These are phyloP conservation scores for Apaloderma vittatum DNA, from an alignment of 2,113 vertebrate genomes.

Conservation along the genomic window DNA sequence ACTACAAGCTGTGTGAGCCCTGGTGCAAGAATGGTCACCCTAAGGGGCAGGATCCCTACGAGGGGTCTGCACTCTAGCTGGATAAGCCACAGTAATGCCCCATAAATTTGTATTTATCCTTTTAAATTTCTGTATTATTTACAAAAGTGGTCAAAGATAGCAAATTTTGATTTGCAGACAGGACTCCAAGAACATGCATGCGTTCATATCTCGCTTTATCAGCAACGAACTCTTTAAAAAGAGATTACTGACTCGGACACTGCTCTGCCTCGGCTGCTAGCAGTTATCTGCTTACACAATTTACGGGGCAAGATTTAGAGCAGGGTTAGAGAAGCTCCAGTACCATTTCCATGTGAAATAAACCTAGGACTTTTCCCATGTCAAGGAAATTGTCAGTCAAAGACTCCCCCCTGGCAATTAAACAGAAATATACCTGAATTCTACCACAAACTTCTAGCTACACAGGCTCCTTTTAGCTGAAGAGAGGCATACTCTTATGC, in stretches of 20 bases:
- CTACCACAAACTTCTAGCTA: background rate
- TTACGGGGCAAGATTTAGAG: background rate
- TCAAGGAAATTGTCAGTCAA: background rate
- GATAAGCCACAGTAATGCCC: background rate
- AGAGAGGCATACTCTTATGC: background rate
- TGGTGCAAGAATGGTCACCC: background rate
- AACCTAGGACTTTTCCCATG: background rate
- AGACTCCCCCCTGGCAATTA: background rate
- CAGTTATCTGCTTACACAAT: background rate
- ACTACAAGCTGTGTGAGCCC: background rate
- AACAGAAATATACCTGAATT: background rate
- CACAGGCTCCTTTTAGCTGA: background rate
- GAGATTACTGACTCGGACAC: background rate
- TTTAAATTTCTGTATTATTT: background rate
- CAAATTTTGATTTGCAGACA: background rate
- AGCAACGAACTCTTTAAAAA: rapidly evolving
- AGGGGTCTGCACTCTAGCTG: background rate
- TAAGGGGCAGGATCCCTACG: background rate
- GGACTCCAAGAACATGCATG: rapidly evolving
- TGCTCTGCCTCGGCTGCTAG: background rate
- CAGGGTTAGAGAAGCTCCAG: background rate
- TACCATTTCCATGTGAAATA: background rate
- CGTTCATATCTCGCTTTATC: background rate
- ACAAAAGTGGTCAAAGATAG: background rate
- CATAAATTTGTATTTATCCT: background rate